phyloP scores from a whole-genome alignment of 2,888 invertebrate species.

The Andrena minutula region DNA sequence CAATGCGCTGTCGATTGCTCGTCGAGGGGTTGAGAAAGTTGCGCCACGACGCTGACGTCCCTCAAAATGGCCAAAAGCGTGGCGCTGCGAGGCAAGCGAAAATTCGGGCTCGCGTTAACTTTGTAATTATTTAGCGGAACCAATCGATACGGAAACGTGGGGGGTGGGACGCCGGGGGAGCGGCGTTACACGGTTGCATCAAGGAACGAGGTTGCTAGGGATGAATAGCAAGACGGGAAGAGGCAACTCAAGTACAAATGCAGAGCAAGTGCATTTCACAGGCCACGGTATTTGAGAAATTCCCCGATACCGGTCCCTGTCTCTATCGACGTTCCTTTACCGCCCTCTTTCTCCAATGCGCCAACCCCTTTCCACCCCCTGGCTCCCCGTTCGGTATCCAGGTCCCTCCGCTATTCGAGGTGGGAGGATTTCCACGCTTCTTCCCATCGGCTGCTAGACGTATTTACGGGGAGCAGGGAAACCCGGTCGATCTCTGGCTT shows the following conservation, averaged over 20 bases:
- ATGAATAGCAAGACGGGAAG: slow-evolving; percentile 45
- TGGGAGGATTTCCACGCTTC: slow-evolving; percentile 58
- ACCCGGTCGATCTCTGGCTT: slow-evolving; percentile 46
- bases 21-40: too few species aligned
- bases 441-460: slow-evolving; percentile 43
- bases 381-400: not conserved
- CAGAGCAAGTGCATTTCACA: slow-evolving; percentile 73
- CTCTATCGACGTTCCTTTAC: slow-evolving; percentile 61
- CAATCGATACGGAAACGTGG: slow-evolving; percentile 10
- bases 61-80: not conserved
- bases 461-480: slow-evolving; percentile 48
- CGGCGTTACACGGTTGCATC: slow-evolving; percentile 6
- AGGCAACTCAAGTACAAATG: slow-evolving; percentile 68
- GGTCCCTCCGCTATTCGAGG: slow-evolving; percentile 38
- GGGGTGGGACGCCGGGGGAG: not conserved
- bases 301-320: slow-evolving; percentile 68
- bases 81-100: not conserved
- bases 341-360: slow-evolving; percentile 63
- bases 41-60: too few species aligned
- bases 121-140: slow-evolving; percentile 11
- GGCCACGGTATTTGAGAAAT: slow-evolving; percentile 74
- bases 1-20: too few species aligned
- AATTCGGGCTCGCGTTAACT: not conserved
- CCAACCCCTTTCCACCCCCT: slow-evolving; percentile 1
- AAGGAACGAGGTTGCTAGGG: not conserved